A percentile compares a stretch with the other conserved stretches of the same genome.
Conservation (phyloP, 2,113 vertebrate species). For the Gambusia affinis region DNA sequence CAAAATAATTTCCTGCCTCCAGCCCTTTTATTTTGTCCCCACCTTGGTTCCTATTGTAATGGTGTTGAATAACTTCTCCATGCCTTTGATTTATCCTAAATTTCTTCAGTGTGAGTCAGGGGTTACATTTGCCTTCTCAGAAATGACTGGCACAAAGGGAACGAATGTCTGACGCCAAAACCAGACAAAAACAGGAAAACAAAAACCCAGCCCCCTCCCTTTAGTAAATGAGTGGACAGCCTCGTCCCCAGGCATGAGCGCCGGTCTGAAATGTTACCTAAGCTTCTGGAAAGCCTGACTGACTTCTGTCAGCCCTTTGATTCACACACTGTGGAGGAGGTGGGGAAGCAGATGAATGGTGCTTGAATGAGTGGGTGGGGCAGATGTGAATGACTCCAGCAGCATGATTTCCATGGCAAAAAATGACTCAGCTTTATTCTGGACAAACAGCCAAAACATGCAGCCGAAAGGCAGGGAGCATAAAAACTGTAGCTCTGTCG, state of each 20-base stretch:
- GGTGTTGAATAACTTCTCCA: no score
- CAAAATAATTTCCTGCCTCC: no score
- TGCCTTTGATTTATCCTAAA: no score
- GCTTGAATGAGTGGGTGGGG: conserved; percentile 26
- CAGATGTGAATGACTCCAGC: conserved; percentile 34
- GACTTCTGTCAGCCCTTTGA: conserved; percentile 18
- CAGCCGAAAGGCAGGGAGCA: neutral
- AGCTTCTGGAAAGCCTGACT: conserved; percentile 28
- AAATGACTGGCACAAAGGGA: conserved; percentile 10
- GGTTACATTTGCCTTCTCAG: neutral
- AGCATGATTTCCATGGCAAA: conserved; percentile 31
- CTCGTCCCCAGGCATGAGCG: conserved; percentile 28
- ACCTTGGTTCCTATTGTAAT: no score
- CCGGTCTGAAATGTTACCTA: conserved; percentile 30
- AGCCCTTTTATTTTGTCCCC: no score
- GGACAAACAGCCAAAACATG: conserved; percentile 1
- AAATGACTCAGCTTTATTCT: neutral
- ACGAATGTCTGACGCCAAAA: conserved; percentile 18
- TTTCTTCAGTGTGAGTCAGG: neutral
- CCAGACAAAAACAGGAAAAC: neutral
- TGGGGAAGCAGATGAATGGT: conserved; percentile 39
- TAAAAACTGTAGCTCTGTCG: conserved; percentile 38
- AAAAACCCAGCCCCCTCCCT: neutral
- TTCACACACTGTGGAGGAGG: conserved; percentile 43
- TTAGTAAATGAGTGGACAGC: conserved; percentile 29